A percentile compares a stretch with the other conserved stretches of the same genome.
Evolutionary conservation across 2,888 invertebrate genomes (phyloP).

Genomic region (Coronaproctus castanopsis): DNA sequence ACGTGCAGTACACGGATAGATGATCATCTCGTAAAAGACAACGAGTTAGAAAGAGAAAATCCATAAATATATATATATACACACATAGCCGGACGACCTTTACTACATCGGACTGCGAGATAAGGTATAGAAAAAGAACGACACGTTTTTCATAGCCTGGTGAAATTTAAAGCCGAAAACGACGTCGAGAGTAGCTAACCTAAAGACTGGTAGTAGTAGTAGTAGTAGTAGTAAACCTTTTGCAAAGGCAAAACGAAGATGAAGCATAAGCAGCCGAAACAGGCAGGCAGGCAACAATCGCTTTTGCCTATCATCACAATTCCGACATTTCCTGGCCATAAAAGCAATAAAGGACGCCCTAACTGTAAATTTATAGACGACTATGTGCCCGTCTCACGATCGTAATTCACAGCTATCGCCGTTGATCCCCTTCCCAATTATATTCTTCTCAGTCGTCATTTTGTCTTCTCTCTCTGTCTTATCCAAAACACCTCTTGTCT

Average conservation of each 20-base stretch:
- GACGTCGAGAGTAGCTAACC: not conserved
- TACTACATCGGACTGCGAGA: too few species aligned
- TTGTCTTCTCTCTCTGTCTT: too few species aligned
- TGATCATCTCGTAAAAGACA: too few species aligned
- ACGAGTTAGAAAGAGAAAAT: too few species aligned
- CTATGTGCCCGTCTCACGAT: slow-evolving; percentile 15
- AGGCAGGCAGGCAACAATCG: slow-evolving; percentile 4
- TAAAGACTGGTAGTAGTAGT: too few species aligned
- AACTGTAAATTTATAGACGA: slow-evolving; percentile 20
- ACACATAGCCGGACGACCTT: too few species aligned
- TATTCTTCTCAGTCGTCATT: not conserved
- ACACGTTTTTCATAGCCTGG: slow-evolving; percentile 15
- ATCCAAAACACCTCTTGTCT: too few species aligned
- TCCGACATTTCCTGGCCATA: slow-evolving; percentile 21
- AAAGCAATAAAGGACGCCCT: slow-evolving; percentile 22
- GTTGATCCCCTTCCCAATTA: not conserved
- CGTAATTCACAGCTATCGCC: slow-evolving; percentile 19
- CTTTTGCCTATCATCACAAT: slow-evolving; percentile 17
- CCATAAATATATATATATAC: too few species aligned
- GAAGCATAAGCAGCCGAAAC: too few species aligned
- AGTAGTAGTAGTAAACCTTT: too few species aligned
- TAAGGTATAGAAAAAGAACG: not conserved
- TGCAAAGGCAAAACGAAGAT: not conserved
- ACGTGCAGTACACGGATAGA: too few species aligned
- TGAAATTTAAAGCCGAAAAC: slow-evolving; percentile 19